Base-by-base conservation (phyloP, 2,113 vertebrate species). In the Planiliza haematocheilus region DNA sequence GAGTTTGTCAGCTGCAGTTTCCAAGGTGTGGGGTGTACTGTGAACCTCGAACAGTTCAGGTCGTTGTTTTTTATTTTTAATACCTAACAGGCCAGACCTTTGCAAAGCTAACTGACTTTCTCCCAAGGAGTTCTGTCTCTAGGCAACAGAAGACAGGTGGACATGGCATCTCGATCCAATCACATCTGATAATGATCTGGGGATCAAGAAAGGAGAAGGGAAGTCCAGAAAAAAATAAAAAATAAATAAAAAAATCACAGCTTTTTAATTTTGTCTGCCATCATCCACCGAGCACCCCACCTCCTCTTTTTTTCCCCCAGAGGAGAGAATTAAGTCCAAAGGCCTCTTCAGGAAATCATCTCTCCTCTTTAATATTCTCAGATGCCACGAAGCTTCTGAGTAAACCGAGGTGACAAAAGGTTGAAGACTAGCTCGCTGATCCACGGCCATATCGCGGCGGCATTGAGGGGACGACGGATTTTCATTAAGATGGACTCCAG, bases 401-500 rank as follows among this genome's bases (percentile, higher is more conserved):
- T 5, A 3, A 49, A 36, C 39, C 1, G 41, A 69, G 21, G 66
- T 46, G 65, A 30, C 21, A 4, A 48, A 55, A 78, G 77, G 71
- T 79, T 37, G 48, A 72, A 43, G 34, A 34, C 17, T 7, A 4
- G 60, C 59, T 63, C 70, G 46, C 17, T 0, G 45, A 80, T 74
- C 68, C n/a, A 14, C 9, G 18, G 21, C 49, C 39, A 10, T 52
- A 59, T 59, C 50, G 10, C 2, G 41, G 36, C 0, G 6, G 16
- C 48, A 4, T 17, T 6, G 7, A 39, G 60, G 46, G 59, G 34
- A 66, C 16, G 10, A 20, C 59, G 79, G 82, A 82, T 77, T 79
- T 81, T 81, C 74, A 85, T 85, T 79, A 78, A 52, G 74, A 78
- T 45, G 41, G 77, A 79, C 86, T 74, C 55, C 1, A 39, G 49